Conservation (phyloP, 2,797 vertebrate genomes). For the Coregonus suidteri region DNA sequence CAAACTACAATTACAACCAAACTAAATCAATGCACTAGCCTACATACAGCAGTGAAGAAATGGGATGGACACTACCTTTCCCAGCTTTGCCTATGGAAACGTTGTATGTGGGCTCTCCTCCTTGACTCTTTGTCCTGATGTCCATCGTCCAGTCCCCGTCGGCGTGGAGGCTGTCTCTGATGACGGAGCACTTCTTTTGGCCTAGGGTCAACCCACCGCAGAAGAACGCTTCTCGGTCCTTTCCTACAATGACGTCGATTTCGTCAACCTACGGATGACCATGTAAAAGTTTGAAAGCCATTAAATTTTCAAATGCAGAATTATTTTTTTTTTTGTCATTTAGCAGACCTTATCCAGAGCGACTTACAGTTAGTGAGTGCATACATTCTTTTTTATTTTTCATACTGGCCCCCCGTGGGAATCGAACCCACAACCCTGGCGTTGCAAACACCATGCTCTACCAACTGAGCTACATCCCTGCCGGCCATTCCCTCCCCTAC, state of each 20-base stretch:
- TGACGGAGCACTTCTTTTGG: slow-evolving; percentile 97
- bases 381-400: too few relatives aligned
- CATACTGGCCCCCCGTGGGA: too few relatives aligned
- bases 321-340: too few relatives aligned
- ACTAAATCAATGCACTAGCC: background rate
- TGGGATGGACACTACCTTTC: slow-evolving; percentile 81
- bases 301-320: background rate
- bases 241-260: slow-evolving; percentile 90
- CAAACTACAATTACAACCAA: slow-evolving; percentile 34
- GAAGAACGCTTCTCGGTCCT: slow-evolving; percentile 91
- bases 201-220: slow-evolving; percentile 91
- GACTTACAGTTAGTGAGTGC: too few relatives aligned
- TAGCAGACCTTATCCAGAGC: too few relatives aligned
- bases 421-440: too few relatives aligned
- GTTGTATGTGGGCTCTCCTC: slow-evolving; percentile 95
- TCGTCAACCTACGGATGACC: slow-evolving; percentile 79
- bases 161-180: slow-evolving; percentile 90
- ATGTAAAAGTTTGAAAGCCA: background rate
- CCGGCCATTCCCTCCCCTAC: too few relatives aligned
- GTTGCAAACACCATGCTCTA: too few relatives aligned
- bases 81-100: slow-evolving; percentile 89
- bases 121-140: slow-evolving; percentile 98
- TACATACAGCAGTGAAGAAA: background rate
- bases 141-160: slow-evolving; percentile 97
- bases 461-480: too few relatives aligned